phyloP scores from a whole-genome alignment of 1,140 invertebrate species.

The Drosophila neocordata region DNA sequence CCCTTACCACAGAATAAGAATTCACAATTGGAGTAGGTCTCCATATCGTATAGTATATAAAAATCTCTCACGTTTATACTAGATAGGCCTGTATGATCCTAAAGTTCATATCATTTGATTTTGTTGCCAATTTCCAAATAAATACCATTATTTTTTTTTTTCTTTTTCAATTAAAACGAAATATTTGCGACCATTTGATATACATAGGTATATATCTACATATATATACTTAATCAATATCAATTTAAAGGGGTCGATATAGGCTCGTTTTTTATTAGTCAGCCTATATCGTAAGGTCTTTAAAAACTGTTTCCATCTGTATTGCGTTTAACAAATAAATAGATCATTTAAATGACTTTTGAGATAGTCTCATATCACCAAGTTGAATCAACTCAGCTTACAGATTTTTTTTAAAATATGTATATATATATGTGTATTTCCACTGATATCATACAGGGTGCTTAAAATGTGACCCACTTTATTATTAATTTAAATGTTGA shows the following conservation, averaged over 20 bases:
- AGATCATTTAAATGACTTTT: background rate
- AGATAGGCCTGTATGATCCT: too few relatives aligned
- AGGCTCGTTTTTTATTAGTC: too few relatives aligned
- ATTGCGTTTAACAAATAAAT: background rate
- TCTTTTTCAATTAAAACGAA: background rate
- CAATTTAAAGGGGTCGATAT: background rate
- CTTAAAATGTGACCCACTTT: slow-evolving; percentile 1
- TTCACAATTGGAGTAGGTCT: too few relatives aligned
- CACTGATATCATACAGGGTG: background rate
- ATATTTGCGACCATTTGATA: background rate
- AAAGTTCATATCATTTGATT: too few relatives aligned
- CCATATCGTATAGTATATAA: too few relatives aligned
- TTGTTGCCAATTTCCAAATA: too few relatives aligned
- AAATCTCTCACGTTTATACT: too few relatives aligned
- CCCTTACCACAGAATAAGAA: too few relatives aligned
- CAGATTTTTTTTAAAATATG: too few relatives aligned
- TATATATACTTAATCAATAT: background rate
- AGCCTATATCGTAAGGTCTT: background rate
- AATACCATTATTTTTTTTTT: too few relatives aligned
- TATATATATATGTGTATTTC: too few relatives aligned
- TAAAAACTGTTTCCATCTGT: background rate
- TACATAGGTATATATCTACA: background rate
- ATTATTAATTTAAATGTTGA: background rate
- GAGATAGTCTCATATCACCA: background rate
- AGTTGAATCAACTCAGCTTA: slow-evolving; percentile 2